phyloP scores from a whole-genome alignment of 1,140 invertebrate genomes.

The Aphidius ervi region DNA sequence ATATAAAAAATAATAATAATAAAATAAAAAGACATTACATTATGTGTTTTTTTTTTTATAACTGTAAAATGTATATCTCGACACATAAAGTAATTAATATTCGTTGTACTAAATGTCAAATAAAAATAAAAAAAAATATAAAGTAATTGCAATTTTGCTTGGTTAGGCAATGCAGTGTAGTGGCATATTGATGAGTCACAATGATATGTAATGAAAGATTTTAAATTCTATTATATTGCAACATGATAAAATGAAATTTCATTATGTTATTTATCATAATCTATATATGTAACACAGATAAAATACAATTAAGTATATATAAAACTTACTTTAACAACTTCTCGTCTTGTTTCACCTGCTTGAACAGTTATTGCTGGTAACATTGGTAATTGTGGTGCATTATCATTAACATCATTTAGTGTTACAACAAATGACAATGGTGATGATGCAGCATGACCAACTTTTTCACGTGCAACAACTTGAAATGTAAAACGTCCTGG shows the following conservation, averaged over 20 bases:
- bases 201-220: no score
- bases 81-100: no score
- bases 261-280: neutral
- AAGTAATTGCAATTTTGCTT: neutral
- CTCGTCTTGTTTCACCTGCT: slow-evolving; percentile 69
- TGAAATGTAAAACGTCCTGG: slow-evolving; percentile 79
- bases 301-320: slow-evolving; percentile 12
- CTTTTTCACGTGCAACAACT: slow-evolving; percentile 75
- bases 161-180: no score
- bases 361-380: slow-evolving; percentile 73
- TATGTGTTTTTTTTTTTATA: no score
- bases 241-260: neutral
- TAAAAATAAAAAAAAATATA: slow-evolving; percentile 14
- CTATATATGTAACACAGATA: neutral
- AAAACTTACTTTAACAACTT: slow-evolving; percentile 65
- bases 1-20: slow-evolving; percentile 13
- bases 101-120: neutral
- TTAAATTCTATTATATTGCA: no score
- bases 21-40: neutral
- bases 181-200: no score
- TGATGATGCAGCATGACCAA: slow-evolving; percentile 71
- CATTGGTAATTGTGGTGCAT: slow-evolving; percentile 72
- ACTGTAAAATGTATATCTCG: no score
- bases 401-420: slow-evolving; percentile 80
- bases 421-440: slow-evolving; percentile 75